Percentiles rank a stretch among this genome's conserved stretches.
These are phyloP conservation scores for Chelon auratus DNA, from an alignment of 2,797 vertebrate species.

Conservation along the genomic window DNA sequence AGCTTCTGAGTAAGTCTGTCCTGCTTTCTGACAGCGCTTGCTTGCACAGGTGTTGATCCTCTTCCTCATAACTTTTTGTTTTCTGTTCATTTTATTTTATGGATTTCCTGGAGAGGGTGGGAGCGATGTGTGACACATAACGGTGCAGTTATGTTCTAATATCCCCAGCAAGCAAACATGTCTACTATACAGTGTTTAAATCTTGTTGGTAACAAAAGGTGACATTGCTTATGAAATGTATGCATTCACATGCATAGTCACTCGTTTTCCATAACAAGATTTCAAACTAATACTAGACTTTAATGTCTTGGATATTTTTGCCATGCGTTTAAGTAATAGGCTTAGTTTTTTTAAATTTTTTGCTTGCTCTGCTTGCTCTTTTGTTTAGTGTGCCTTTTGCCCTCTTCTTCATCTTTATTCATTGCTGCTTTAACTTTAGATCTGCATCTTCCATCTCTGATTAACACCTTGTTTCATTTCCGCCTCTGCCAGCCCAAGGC, in stretches of 20 bases:
- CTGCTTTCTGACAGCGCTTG: conserved; percentile 91
- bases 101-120: conserved; percentile 37
- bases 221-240: conserved; percentile 22
- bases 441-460: conserved; percentile 45
- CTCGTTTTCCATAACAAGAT: conserved; percentile 57
- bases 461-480: conserved; percentile 34
- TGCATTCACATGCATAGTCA: conserved; percentile 4
- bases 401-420: conserved; percentile 45
- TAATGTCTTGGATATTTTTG: conserved; percentile 51
- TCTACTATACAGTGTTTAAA: conserved; percentile 55
- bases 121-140: conserved; percentile 55
- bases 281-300: conserved; percentile 53
- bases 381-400: conserved; percentile 45
- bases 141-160: conserved; percentile 56
- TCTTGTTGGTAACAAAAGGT: conserved; percentile 55
- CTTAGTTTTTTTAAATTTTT: conserved; percentile 53
- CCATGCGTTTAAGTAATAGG: conserved; percentile 41
- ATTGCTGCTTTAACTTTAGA: conserved; percentile 43
- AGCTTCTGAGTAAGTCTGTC: conserved; percentile 99
- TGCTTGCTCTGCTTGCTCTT: conserved; percentile 55
- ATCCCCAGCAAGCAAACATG: conserved; percentile 56
- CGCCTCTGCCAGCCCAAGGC: conserved; percentile 56
- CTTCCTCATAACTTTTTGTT: conserved; percentile 78
- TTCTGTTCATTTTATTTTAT: conserved; percentile 59
- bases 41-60: conserved; percentile 88